Conservation (phyloP, 2,888 invertebrate species). For the Subacronicta megacephala region DNA sequence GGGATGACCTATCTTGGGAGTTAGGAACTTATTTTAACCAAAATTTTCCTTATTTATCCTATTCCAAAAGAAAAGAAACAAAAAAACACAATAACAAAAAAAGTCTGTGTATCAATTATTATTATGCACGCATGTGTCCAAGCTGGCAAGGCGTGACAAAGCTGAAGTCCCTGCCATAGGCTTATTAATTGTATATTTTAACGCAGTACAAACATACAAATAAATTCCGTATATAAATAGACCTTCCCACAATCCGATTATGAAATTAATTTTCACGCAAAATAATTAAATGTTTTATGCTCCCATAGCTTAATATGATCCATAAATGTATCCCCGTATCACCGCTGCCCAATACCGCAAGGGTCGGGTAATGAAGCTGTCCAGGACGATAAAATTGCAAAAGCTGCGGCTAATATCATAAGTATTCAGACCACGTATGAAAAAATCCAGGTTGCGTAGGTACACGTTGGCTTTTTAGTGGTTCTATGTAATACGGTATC, state of each 20-base stretch:
- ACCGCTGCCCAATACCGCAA: slow-evolving; percentile 28
- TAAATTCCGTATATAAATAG: no score
- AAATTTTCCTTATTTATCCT: no score
- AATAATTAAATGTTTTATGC: slow-evolving; percentile 46
- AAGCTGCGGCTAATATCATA: slow-evolving; percentile 24
- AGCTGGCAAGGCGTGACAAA: no score
- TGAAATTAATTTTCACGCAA: slow-evolving; percentile 33
- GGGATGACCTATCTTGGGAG: no score
- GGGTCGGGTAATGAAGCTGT: slow-evolving; percentile 47
- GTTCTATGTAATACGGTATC: neutral
- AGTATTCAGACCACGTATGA: slow-evolving; percentile 14
- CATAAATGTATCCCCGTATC: slow-evolving; percentile 30
- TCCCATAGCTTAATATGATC: slow-evolving; percentile 16
- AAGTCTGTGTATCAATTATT: no score
- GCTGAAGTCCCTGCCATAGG: no score
- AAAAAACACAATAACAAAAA: no score
- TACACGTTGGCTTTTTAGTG: slow-evolving; percentile 1
- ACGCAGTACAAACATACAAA: no score
- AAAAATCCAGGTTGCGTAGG: slow-evolving; percentile 21
- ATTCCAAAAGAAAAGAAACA: no score
- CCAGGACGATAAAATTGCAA: slow-evolving; percentile 35
- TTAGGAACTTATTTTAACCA: no score
- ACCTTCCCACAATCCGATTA: slow-evolving; percentile 33
- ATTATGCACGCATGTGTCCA: no score
- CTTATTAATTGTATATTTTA: no score